Percentiles rank a stretch among this genome's conserved stretches.
These are phyloP conservation scores for Sipha flava DNA, from an alignment of 1,140 invertebrate species.

Conservation along the genomic window DNA sequence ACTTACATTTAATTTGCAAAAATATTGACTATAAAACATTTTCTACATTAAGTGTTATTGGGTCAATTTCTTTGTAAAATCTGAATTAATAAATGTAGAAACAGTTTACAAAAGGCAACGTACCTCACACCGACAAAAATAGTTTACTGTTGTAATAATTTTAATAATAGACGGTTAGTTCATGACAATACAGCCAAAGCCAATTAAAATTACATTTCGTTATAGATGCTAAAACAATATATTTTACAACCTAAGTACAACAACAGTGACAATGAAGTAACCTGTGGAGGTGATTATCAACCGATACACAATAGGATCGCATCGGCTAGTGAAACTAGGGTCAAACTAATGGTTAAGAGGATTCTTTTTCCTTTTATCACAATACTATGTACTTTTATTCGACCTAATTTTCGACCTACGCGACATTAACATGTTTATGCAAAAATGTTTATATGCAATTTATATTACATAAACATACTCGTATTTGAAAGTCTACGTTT, in stretches of 20 bases:
- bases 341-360: neutral
- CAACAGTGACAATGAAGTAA: neutral
- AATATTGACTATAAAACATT: too few relatives aligned
- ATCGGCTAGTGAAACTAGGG: neutral
- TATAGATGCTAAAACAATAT: constrained; percentile 1
- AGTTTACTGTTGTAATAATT: neutral
- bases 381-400: neutral
- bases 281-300: constrained; percentile 7
- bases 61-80: too few relatives aligned
- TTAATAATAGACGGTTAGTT: neutral
- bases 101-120: too few relatives aligned
- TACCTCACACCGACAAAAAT: too few relatives aligned
- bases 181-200: neutral
- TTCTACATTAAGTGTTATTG: too few relatives aligned
- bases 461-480: neutral
- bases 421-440: neutral
- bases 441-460: neutral
- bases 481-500: constrained; percentile 3
- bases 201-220: constrained; percentile 10
- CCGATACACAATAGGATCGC: constrained; percentile 9
- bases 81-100: too few relatives aligned
- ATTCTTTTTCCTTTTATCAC: neutral
- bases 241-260: neutral
- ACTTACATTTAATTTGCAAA: too few relatives aligned
- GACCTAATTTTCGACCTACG: neutral